Evolutionary conservation across 2,888 invertebrate species (phyloP).

Genomic region (Nephrotoma guestfalica): DNA sequence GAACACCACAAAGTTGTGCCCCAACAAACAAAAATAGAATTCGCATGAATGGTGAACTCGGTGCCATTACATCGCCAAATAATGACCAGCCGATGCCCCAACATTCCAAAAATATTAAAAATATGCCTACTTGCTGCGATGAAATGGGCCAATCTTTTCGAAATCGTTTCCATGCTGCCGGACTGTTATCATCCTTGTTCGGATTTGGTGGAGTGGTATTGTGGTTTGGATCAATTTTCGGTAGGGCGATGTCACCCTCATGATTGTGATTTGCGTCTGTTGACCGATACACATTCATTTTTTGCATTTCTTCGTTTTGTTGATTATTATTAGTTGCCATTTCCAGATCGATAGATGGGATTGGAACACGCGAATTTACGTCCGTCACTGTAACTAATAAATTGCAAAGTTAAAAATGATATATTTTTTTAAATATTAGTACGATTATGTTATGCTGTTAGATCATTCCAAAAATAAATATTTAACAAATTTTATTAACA

Average conservation of each 20-base stretch:
- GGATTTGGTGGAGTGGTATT: background rate
- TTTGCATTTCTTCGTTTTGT: slow-evolving; percentile 7
- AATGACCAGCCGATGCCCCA: slow-evolving; percentile 30
- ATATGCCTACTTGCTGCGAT: slow-evolving; percentile 27
- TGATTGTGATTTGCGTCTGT: background rate
- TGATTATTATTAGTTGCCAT: slow-evolving; percentile 5
- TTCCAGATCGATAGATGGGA: slow-evolving; percentile 9
- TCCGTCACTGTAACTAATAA: background rate
- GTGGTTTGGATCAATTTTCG: background rate
- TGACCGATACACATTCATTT: background rate
- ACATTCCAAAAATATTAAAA: slow-evolving; percentile 24
- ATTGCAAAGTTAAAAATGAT: too few relatives aligned
- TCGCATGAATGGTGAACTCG: slow-evolving; percentile 26
- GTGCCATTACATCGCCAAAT: slow-evolving; percentile 24
- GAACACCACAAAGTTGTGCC: slow-evolving; percentile 26
- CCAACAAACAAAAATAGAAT: slow-evolving; percentile 28
- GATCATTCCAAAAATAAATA: too few relatives aligned
- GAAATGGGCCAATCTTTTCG: slow-evolving; percentile 23
- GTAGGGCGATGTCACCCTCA: background rate
- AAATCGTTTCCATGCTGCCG: slow-evolving; percentile 24
- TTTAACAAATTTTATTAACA: too few relatives aligned
- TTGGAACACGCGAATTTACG: background rate
- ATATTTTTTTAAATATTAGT: too few relatives aligned
- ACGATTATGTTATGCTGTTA: too few relatives aligned
- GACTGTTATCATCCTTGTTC: slow-evolving; percentile 6